Base-by-base conservation (phyloP, 2,113 vertebrate genomes). In the Tragulus kanchil region DNA sequence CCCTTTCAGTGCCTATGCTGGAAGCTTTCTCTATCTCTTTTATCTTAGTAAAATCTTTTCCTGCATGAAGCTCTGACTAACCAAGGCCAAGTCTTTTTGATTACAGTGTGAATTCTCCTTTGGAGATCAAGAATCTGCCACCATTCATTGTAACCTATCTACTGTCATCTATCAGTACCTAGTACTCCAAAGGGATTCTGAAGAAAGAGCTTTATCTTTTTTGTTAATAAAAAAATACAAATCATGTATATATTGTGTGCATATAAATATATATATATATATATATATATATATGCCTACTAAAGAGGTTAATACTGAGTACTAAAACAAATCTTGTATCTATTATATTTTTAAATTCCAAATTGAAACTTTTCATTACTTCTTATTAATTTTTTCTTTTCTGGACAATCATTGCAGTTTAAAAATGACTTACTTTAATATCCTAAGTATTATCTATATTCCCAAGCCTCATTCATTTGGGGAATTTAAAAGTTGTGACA, bases 331-430 rank as follows among this genome's bases (percentile, higher is more conserved):
- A 62, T 93, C 5, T 25, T 56, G 5, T 5, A 4, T 56, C 5
- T 90, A 90, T 95, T 67, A 45, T 36, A 19, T 48, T 85, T 89
- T 89, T 87, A 64, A 36, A 85, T 65, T 85, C 9, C 14, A 87
- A n/a, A 84, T 50, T 73, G 15, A 48, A 89, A 14, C 14, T 54
- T 79, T 85, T 15, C 0, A 48, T 90, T 79, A 62, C 21, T 77
- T 16, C 71, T 73, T 73, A 1, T 84, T 93, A 79, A 25, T 19
- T 42, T 54, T 54, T 75, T 45, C 52, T 86, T 83, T 85, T 82
- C 25, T 52, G 42, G 3, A 5, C 3, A 58, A 1, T 85, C 9
- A 56, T 36, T 73, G 67, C 1, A 45, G 6, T 26, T 96, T 95
- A 67, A 92, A 54, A 61, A 42, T 56, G 67, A 54, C n/a, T 56